phyloP scores from a whole-genome alignment of 2,888 invertebrate species.

The Tridacna gigas region DNA sequence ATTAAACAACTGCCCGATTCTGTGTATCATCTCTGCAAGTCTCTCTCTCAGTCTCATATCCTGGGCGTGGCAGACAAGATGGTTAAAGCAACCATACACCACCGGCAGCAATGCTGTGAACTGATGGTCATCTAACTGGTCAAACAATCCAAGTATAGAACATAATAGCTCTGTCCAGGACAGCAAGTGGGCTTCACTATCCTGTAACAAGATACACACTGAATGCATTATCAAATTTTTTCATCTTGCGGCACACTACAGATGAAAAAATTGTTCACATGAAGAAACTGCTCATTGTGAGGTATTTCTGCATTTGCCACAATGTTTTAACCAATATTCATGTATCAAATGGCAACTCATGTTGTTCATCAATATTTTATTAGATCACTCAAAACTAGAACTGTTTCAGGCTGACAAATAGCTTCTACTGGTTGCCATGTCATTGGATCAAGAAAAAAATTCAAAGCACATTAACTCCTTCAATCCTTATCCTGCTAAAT shows the following conservation, averaged over 20 bases:
- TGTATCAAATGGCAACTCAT: too few relatives aligned
- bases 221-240: too few relatives aligned
- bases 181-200: conserved; percentile 93
- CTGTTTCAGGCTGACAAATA: too few relatives aligned
- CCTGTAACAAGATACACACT: conserved; percentile 86
- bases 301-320: not conserved
- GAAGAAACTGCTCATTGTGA: not conserved
- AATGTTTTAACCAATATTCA: not conserved
- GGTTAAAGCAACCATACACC: conserved; percentile 87
- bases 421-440: too few relatives aligned
- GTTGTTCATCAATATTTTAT: too few relatives aligned
- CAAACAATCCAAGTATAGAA: conserved; percentile 91
- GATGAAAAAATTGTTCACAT: not conserved
- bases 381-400: too few relatives aligned
- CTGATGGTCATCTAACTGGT: conserved; percentile 86
- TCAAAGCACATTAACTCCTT: too few relatives aligned
- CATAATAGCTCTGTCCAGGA: conserved; percentile 92
- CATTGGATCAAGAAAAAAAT: too few relatives aligned
- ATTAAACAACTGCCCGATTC: conserved; percentile 82
- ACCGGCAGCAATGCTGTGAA: conserved; percentile 87
- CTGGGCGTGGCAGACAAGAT: conserved; percentile 87
- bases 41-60: conserved; percentile 87
- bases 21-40: conserved; percentile 87
- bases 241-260: too few relatives aligned
- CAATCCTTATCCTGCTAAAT: too few relatives aligned